Conservation (phyloP, 2,888 invertebrate genomes). For the Escarpia spicata region DNA sequence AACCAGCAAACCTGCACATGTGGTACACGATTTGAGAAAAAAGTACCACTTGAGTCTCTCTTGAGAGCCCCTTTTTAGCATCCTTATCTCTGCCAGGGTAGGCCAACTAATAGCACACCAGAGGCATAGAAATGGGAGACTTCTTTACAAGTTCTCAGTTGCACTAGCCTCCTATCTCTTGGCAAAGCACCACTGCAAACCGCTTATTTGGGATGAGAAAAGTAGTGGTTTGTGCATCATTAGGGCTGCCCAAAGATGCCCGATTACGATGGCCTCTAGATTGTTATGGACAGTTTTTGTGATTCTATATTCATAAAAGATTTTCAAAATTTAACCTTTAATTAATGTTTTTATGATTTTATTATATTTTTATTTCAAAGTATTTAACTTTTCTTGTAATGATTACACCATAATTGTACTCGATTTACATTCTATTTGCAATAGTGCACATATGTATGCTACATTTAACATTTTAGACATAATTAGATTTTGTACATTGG, state of each 20-base stretch:
- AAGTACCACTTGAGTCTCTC: conserved; percentile 18
- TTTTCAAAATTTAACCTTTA: no score
- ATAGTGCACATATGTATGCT: background rate
- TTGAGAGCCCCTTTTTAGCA: conserved; percentile 22
- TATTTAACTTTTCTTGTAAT: conserved; percentile 17
- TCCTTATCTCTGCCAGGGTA: background rate
- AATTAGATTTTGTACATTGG: background rate
- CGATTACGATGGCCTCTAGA: background rate
- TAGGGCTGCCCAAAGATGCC: conserved; percentile 22
- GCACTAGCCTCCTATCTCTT: conserved; percentile 12
- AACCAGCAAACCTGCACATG: conserved; percentile 23
- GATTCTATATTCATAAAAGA: no score
- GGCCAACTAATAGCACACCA: conserved; percentile 19
- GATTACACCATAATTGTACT: background rate
- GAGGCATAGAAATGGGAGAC: conserved; percentile 21
- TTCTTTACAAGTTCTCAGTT: conserved; percentile 4
- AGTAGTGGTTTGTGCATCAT: conserved; percentile 17
- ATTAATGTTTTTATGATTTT: background rate
- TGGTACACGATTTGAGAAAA: conserved; percentile 19
- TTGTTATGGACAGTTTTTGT: background rate
- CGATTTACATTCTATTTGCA: background rate
- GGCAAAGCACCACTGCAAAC: conserved; percentile 20
- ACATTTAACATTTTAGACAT: background rate
- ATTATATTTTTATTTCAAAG: background rate
- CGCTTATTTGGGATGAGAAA: background rate